Evolutionary conservation across 64 coral and sea anemone species (phyloP).

Genomic region (Actinia tenebrosa): DNA sequence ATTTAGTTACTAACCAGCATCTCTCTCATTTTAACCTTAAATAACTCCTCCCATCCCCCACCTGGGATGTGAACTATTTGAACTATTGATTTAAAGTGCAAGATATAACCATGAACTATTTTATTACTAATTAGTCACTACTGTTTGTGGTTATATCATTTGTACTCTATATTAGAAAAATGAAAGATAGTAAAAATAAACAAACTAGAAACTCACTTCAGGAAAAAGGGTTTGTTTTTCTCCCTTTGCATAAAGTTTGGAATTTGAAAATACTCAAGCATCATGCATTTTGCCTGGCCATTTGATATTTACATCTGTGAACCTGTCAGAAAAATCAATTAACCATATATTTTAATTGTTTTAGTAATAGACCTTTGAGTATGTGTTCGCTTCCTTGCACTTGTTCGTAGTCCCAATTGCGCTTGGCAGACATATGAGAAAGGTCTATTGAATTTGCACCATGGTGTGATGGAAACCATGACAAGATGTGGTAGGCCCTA

Average conservation of each 20-base stretch:
- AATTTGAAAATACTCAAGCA: conserved; percentile 57
- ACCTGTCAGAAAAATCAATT: conserved; percentile 5
- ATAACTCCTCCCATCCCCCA: not conserved
- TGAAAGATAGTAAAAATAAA: not conserved
- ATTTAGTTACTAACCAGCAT: not conserved
- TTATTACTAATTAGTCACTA: not conserved
- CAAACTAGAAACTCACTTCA: not conserved
- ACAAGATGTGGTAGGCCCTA: too few relatives aligned
- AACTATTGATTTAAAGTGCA: not conserved
- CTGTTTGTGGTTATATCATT: not conserved
- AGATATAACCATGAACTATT: not conserved
- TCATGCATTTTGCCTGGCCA: conserved; percentile 62
- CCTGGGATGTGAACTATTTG: not conserved
- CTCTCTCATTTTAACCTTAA: not conserved
- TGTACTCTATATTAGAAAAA: not conserved
- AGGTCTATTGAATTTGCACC: too few relatives aligned
- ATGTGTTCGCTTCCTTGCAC: too few relatives aligned
- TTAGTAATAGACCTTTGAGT: not conserved
- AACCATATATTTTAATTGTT: not conserved
- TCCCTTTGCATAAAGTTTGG: conserved; percentile 41
- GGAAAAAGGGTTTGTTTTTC: conserved; percentile 45
- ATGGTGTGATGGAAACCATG: too few relatives aligned
- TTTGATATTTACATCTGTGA: conserved; percentile 26
- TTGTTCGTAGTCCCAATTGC: too few relatives aligned
- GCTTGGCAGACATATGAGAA: too few relatives aligned